phyloP scores from a whole-genome alignment of 2,888 invertebrate species.

The Disparrhopalites patrizii region DNA sequence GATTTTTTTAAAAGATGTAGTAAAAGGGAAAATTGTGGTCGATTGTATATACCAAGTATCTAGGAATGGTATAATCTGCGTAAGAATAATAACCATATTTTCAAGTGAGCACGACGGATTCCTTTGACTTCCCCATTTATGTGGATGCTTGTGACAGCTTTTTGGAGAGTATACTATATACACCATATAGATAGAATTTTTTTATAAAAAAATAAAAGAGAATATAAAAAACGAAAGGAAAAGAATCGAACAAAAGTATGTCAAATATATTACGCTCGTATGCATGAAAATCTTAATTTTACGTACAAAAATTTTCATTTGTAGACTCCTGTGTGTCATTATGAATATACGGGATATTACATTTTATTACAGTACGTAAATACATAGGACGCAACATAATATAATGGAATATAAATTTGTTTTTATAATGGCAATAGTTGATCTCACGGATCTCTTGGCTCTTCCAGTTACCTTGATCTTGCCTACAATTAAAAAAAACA shows the following conservation, averaged over 20 bases:
- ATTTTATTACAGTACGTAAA: not conserved
- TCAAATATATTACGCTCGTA: not conserved
- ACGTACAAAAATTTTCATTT: not conserved
- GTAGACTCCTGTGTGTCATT: not conserved
- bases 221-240: not conserved
- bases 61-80: no score
- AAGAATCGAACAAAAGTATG: not conserved
- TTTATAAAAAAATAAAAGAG: not conserved
- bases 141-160: no score
- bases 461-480: constrained; percentile 25
- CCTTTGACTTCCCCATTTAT: no score
- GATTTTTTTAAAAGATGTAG: no score
- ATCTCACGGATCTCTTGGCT: constrained; percentile 23
- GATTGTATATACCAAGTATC: no score
- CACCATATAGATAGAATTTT: no score
- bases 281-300: not conserved
- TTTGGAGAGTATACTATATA: no score
- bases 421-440: constrained; percentile 21
- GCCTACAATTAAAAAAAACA: constrained; percentile 15
- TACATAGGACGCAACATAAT: not conserved
- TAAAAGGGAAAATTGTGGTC: no score
- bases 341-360: not conserved
- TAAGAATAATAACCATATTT: no score
- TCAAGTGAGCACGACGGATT: no score
- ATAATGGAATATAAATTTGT: not conserved